Conservation (phyloP, 1,140 invertebrate species). For the Rhopalosiphum padi region DNA sequence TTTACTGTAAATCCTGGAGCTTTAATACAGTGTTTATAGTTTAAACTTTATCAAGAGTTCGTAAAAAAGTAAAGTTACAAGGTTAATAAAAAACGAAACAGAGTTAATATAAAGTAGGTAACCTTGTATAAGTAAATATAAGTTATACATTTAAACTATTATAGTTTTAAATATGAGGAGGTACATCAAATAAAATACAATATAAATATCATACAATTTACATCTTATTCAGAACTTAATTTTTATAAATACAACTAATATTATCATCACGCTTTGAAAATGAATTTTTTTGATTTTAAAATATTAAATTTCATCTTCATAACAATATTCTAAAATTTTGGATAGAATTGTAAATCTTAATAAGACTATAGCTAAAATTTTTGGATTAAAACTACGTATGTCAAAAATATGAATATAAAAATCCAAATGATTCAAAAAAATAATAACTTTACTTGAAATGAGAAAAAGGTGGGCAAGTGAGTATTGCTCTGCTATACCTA, state of each 20-base stretch:
- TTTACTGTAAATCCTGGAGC: background rate
- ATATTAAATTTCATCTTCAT: background rate
- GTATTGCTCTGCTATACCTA: too few relatives aligned
- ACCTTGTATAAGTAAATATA: constrained; percentile 7
- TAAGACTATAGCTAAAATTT: background rate
- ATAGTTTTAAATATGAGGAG: background rate
- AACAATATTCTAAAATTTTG: background rate
- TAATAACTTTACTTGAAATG: too few relatives aligned
- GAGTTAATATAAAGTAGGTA: background rate
- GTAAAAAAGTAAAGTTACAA: background rate
- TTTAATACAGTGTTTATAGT: background rate
- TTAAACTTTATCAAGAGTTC: background rate
- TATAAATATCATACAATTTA: too few relatives aligned
- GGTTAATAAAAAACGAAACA: background rate
- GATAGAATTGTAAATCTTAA: background rate
- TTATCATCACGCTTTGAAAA: background rate
- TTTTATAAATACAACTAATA: background rate
- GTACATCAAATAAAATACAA: background rate
- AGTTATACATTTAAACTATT: background rate
- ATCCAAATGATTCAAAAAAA: too few relatives aligned
- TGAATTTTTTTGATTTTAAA: background rate
- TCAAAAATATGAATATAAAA: too few relatives aligned
- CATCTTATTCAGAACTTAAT: background rate
- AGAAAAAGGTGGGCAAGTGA: background rate
- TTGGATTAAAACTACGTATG: background rate